phyloP scores from a whole-genome alignment of 2,797 vertebrate genomes.

The Cichlasoma orientale region DNA sequence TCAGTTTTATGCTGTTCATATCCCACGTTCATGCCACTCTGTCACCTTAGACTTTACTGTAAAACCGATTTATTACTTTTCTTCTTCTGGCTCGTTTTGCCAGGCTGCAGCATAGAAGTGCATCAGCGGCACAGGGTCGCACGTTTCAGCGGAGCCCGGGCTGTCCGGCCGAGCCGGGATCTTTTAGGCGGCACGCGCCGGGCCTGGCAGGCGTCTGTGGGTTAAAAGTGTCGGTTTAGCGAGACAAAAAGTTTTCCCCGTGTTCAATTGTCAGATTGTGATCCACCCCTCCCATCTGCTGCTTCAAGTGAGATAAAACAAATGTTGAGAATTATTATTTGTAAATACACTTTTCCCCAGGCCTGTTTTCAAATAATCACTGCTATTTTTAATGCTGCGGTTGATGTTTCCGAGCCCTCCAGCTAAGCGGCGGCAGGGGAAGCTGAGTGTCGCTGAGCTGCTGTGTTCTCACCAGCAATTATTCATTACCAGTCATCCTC shows the following conservation, averaged over 20 bases:
- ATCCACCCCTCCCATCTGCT: not conserved
- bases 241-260: not conserved
- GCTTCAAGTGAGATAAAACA: constrained; percentile 34
- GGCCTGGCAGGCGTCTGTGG: not conserved
- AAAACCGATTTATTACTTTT: not conserved
- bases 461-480: constrained; percentile 53
- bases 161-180: not conserved
- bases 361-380: constrained; percentile 47
- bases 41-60: not conserved
- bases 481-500: constrained; percentile 52
- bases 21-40: not conserved
- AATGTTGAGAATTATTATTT: constrained; percentile 53
- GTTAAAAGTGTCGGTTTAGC: constrained; percentile 1
- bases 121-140: not conserved
- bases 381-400: constrained; percentile 49
- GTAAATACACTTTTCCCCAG: constrained; percentile 39
- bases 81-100: not conserved
- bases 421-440: constrained; percentile 41
- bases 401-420: constrained; percentile 51
- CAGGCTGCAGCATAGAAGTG: not conserved
- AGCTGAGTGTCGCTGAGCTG: constrained; percentile 40
- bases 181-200: not conserved
- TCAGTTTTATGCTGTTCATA: too few relatives aligned
- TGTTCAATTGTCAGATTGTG: not conserved
- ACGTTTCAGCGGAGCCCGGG: not conserved